Evolutionary conservation across 2,797 vertebrate species (phyloP), one percentile per base, ranked within the genome.

Genomic region (Onychomys leucogaster): DNA sequence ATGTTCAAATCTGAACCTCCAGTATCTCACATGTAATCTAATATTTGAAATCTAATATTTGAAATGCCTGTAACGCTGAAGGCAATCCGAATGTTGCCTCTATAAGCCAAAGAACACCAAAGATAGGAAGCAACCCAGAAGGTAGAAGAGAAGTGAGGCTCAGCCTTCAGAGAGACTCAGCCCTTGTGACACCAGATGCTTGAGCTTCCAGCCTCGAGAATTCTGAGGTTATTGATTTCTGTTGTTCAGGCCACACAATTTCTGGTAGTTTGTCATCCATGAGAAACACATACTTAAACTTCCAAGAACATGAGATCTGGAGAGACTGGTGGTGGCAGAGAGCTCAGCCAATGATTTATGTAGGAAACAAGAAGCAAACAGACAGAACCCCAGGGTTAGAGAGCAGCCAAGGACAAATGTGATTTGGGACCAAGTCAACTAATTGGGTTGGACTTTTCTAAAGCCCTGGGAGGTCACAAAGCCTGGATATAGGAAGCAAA

Each of bases 291-390:
- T 69, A 37, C 37, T 85, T n/a, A 87, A 82, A 81, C 29, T 61
- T 90, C 75, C 94, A 81, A 93, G 59, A 95, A 73, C 14, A 67
- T 90, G 27, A 92, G 21, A 91, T 93, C 61, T 89, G 57, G 61
- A 63, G 46, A 95, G 77, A 92, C 1, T n/a, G 37, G 46, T 49
- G 37, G 41, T 4, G 14, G 52, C 78, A 94, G 85, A 78, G 92
- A 91, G 19, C 37, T 86, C n/a, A 43, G 11, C 82, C 23, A 69
- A 10, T 91, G 34, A 46, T 65, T 0, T 92, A 77, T 69, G 61
- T 82, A 90, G 65, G 27, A 84, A 63, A 57, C 2, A 57, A 37
- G 23, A 94, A 78, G 93, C 76, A 34, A 83, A 86, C 17, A 89
- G 43, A 75, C 69, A 37, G 73, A 14, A 59, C 57, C 49, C 23